A percentile compares a stretch with the other conserved stretches of the same genome.
phyloP scores from a whole-genome alignment of 2,113 vertebrate genomes.

The Rattus norvegicus region DNA sequence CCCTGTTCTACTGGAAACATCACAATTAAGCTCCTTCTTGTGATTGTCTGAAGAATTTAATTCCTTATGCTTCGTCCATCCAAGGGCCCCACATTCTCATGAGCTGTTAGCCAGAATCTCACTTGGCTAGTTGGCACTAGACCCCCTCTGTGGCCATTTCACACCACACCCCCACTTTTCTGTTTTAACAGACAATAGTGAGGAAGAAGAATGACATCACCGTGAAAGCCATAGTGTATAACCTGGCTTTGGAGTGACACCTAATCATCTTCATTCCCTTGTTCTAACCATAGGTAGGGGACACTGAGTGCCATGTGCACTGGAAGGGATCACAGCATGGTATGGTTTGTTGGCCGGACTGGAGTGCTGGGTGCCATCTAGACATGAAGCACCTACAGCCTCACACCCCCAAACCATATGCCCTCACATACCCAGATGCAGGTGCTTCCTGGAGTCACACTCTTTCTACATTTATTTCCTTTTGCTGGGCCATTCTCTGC shows the following conservation, averaged over 20 bases:
- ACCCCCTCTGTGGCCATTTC: not conserved
- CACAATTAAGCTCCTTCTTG: not conserved
- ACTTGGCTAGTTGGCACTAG: not conserved
- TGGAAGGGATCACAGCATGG: too few species aligned
- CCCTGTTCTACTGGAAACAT: not conserved
- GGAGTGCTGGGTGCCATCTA: rapidly evolving
- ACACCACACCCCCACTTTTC: not conserved
- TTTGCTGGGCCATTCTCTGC: not conserved
- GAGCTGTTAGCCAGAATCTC: not conserved
- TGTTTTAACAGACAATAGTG: not conserved
- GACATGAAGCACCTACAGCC: not conserved
- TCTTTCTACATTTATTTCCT: too few species aligned
- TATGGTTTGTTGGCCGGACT: rapidly evolving
- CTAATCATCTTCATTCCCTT: not conserved
- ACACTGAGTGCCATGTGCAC: not conserved
- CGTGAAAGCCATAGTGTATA: rapidly evolving
- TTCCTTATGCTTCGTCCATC: not conserved
- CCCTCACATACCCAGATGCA: rapidly evolving
- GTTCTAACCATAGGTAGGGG: not conserved
- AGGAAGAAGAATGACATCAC: not conserved
- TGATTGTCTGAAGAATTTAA: not conserved
- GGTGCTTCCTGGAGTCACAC: not conserved
- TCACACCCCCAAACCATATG: rapidly evolving
- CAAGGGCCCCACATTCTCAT: not conserved
- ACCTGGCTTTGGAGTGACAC: not conserved